Conservation (phyloP, 2,888 invertebrate species). For the Nasonovia ribisnigri region DNA sequence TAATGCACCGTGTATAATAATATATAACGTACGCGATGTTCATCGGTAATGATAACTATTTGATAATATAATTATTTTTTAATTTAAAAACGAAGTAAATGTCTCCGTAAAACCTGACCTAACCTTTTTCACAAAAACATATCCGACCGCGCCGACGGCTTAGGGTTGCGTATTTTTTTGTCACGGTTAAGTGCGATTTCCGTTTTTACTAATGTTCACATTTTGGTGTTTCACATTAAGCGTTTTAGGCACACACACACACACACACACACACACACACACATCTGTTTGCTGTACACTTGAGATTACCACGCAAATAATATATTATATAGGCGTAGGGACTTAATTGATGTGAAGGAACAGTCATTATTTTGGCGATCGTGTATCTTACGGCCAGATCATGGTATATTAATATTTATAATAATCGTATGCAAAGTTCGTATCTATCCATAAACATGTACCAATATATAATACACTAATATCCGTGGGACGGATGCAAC, state of each 20-base stretch:
- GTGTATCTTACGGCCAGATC: slow-evolving; percentile 4
- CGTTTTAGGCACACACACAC: neutral
- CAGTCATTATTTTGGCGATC: slow-evolving; percentile 19
- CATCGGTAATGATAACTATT: neutral
- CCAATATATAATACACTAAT: neutral
- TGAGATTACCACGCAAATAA: slow-evolving; percentile 38
- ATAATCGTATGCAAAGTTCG: neutral
- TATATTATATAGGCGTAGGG: neutral
- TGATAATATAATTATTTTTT: slow-evolving; percentile 5
- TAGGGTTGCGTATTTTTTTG: neutral
- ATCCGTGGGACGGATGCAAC: slow-evolving; percentile 34
- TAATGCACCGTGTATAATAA: neutral
- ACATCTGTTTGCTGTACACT: slow-evolving; percentile 17
- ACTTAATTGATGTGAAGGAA: slow-evolving; percentile 30
- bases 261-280: neutral
- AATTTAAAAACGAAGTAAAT: neutral
- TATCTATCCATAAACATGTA: slow-evolving; percentile 11
- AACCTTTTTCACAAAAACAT: neutral
- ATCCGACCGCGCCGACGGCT: neutral
- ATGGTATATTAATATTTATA: slow-evolving; percentile 20
- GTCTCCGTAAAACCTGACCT: neutral
- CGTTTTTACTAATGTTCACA: neutral
- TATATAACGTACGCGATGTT: neutral
- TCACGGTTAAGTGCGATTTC: neutral
- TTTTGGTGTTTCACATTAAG: neutral